Percentiles rank a stretch among this genome's conserved stretches.
These are phyloP conservation scores for Anseranas semipalmata DNA, from an alignment of 2,113 vertebrate genomes.

Conservation along the genomic window DNA sequence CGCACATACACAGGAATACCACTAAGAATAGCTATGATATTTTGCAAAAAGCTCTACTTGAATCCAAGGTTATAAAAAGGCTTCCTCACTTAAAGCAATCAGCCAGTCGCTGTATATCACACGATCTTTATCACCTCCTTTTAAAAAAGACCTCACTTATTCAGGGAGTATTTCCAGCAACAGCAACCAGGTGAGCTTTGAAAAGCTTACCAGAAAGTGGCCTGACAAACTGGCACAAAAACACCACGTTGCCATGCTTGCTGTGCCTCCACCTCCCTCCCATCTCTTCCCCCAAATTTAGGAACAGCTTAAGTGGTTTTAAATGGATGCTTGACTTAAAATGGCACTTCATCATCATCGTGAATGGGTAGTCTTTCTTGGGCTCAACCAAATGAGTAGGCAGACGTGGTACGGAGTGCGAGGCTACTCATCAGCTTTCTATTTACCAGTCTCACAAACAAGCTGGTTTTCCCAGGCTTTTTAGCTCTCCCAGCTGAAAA, in stretches of 20 bases:
- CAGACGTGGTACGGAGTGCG: background rate
- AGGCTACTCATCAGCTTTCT: background rate
- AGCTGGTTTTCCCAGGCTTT: accelerated
- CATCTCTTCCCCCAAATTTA: background rate
- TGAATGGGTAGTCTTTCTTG: background rate
- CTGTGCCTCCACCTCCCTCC: background rate
- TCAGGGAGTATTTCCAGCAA: background rate
- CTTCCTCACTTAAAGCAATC: conserved; percentile 28
- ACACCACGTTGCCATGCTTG: background rate
- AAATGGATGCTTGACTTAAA: background rate
- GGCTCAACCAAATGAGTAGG: background rate
- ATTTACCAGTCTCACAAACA: background rate
- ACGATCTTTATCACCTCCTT: conserved; percentile 18
- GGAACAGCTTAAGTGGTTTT: background rate
- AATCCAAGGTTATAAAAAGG: conserved; percentile 49
- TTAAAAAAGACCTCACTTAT: background rate
- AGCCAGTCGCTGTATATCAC: background rate
- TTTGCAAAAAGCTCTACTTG: conserved; percentile 46
- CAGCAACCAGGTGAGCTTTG: background rate
- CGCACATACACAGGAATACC: background rate
- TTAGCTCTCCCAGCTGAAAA: background rate
- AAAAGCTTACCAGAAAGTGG: conserved; percentile 2
- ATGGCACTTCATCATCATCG: background rate
- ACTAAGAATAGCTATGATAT: conserved; percentile 57
- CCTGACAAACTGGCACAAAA: background rate